Base-by-base conservation (phyloP, 2,888 invertebrate species). In the Tholera decimalis region DNA sequence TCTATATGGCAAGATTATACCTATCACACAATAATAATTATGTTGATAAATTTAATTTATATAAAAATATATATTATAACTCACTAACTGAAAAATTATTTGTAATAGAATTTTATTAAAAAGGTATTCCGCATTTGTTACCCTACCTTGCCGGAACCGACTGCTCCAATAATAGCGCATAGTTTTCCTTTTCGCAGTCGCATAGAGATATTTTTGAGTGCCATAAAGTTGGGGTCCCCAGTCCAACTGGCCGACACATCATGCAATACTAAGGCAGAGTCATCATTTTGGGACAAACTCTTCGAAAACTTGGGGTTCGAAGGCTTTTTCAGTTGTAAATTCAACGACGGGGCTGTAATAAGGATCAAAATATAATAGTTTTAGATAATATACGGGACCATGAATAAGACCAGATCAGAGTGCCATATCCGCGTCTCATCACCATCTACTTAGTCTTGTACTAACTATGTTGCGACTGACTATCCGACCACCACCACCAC, bases 121-220 rank as follows among this genome's bases (percentile, higher is more conserved):
- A 11, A 35, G 33, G 33, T 33, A 1, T n/a, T 26, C 20, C 26
- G 11, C 4, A 8, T 6, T 47, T 18, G n/a, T 18, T 28, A n/a
- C 28, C 65, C 65, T 82, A 96, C 96, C 96, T 97, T 98, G 51
- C 98, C 98, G 35, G 97, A 94, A 8, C 98, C 98, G 0, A 98
- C 98, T 57, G 97, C 96, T 9, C 98, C 98, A 54, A 98, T 97
- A 35, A 98, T 96, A 11, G 97, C 97, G 66, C 97, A 96, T 13
- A 97, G 88, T 80, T 96, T 96, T 46, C 96, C 97, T 79, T 89
- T 95, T 22, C 95, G 93, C 9, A 97, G 86, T 6, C 96, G 89
- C 44, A 97, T 74, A 15, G 96, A 96, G 15, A 97, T 79, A 33
- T 95, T 91, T 39, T 96, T 95, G 9, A 97, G 90, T 0, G 96